These are phyloP conservation scores for Microcebus murinus DNA, from an alignment of 2,113 vertebrate species.

Conservation along the genomic window DNA sequence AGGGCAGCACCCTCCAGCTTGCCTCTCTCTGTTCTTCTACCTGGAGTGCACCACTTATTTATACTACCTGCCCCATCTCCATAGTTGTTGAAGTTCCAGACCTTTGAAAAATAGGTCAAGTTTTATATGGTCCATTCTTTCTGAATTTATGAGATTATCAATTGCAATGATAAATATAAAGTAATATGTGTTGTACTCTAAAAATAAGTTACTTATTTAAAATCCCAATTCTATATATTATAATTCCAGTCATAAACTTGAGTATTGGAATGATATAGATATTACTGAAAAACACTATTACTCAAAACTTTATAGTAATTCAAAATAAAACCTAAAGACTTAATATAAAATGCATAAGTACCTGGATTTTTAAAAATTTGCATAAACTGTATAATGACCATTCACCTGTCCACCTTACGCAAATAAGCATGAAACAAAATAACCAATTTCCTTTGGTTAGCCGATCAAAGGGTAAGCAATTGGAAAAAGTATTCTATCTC, in stretches of 20 bases:
- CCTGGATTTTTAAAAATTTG: slow-evolving; percentile 49
- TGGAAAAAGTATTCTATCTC: slow-evolving; percentile 15
- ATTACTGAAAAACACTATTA: slow-evolving; percentile 44
- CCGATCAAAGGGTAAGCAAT: slow-evolving; percentile 27
- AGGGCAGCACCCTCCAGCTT: background rate
- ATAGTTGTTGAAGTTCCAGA: background rate
- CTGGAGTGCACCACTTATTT: too few relatives aligned
- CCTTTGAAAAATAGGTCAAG: background rate
- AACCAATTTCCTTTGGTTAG: slow-evolving; percentile 44
- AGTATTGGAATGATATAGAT: slow-evolving; percentile 43
- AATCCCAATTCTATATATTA: background rate
- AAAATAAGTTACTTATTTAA: slow-evolving; percentile 22
- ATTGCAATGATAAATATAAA: background rate
- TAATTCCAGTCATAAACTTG: slow-evolving; percentile 13
- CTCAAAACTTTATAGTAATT: slow-evolving; percentile 31
- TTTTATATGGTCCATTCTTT: background rate
- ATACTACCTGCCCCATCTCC: background rate
- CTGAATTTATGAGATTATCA: background rate
- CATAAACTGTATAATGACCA: slow-evolving; percentile 32
- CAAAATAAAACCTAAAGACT: slow-evolving; percentile 35
- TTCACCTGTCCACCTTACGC: slow-evolving; percentile 40
- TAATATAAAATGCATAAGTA: slow-evolving; percentile 59
- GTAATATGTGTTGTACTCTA: background rate
- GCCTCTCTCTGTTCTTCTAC: background rate
- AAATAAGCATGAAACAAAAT: slow-evolving; percentile 51